Conservation (phyloP, 1,140 invertebrate genomes). For the Pseudachorutes palmiensis region DNA sequence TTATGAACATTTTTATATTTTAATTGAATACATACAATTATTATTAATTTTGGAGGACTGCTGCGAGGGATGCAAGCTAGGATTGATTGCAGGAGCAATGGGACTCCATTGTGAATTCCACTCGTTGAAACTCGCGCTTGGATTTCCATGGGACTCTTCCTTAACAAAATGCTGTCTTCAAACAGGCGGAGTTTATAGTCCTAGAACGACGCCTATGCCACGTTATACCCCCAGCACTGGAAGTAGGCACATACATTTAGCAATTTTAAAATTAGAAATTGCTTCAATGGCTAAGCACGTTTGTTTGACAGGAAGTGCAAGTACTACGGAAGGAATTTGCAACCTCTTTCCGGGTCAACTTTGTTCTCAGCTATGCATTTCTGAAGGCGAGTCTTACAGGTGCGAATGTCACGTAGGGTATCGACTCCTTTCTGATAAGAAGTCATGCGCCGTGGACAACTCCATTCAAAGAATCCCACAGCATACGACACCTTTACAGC, state of each 20-base stretch:
- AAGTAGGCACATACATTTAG: neutral
- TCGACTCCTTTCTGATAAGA: slow-evolving; percentile 56
- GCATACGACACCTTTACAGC: neutral
- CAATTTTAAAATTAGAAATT: neutral
- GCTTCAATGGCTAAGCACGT: neutral
- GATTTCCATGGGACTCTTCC: slow-evolving; percentile 49
- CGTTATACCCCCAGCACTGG: neutral
- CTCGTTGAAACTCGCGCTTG: slow-evolving; percentile 44
- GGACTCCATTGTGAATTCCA: slow-evolving; percentile 47
- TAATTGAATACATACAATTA: too few species aligned
- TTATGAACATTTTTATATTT: too few species aligned
- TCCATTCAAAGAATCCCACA: neutral
- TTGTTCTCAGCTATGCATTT: slow-evolving; percentile 64
- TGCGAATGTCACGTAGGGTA: slow-evolving; percentile 67
- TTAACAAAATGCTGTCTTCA: slow-evolving; percentile 49
- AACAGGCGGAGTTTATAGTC: slow-evolving; percentile 37
- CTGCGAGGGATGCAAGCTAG: slow-evolving; percentile 52
- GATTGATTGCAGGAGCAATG: slow-evolving; percentile 45
- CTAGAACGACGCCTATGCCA: neutral
- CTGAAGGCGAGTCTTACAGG: slow-evolving; percentile 57
- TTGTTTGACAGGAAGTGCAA: neutral
- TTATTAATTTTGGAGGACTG: slow-evolving; percentile 43
- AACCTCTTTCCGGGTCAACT: slow-evolving; percentile 55
- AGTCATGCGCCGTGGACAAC: slow-evolving; percentile 48
- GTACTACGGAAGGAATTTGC: slow-evolving; percentile 53